phyloP scores from a whole-genome alignment of 2,888 invertebrate species.

The Xestia rhomboidea region DNA sequence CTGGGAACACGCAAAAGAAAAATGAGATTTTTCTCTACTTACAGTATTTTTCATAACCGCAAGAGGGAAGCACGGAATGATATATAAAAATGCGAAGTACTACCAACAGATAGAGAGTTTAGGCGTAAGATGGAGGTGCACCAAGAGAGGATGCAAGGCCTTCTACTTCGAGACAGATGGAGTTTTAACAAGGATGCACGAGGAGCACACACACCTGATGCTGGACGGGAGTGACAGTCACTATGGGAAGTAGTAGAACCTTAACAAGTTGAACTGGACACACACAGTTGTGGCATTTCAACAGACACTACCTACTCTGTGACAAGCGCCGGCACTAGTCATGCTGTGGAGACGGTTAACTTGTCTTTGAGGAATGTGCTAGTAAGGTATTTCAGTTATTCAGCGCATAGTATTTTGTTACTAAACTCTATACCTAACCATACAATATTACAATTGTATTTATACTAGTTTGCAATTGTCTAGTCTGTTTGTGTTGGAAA shows the following conservation, averaged over 20 bases:
- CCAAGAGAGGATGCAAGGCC: slow-evolving; percentile 72
- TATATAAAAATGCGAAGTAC: slow-evolving; percentile 71
- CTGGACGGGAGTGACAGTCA: neutral
- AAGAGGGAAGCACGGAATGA: slow-evolving; percentile 62
- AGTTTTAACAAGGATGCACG: slow-evolving; percentile 56
- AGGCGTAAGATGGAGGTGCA: slow-evolving; percentile 74
- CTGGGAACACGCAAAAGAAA: neutral
- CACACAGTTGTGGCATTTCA: too few relatives aligned
- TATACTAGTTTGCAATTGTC: neutral
- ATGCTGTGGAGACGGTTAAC: neutral
- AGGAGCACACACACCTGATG: slow-evolving; percentile 11
- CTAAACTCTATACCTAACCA: neutral
- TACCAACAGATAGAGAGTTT: slow-evolving; percentile 69
- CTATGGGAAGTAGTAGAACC: too few relatives aligned
- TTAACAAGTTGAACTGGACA: neutral
- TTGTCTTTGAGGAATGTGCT: neutral
- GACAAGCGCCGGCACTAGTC: neutral
- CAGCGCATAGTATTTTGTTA: neutral
- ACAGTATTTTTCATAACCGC: slow-evolving; percentile 59
- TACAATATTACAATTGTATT: too few relatives aligned
- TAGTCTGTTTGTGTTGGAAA: neutral
- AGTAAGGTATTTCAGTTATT: neutral
- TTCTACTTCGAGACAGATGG: too few relatives aligned
- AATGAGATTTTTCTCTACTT: neutral
- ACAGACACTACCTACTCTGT: too few relatives aligned